Base-by-base conservation (phyloP, 2,113 vertebrate species). In the Pachypanchax playfairii region DNA sequence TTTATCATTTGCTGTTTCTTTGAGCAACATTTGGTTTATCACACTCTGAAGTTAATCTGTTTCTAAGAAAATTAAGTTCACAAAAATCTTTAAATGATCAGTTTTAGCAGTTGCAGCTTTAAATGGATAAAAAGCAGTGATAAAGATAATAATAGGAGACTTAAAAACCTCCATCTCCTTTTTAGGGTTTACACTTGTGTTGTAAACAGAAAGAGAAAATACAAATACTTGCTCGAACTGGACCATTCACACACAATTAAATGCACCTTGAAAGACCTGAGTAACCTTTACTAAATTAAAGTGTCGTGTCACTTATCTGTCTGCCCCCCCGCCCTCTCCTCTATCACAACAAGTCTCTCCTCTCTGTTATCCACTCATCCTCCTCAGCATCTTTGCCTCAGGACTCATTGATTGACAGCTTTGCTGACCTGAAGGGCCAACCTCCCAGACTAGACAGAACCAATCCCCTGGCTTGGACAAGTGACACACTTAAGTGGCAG, bases 321-420 rank as follows among this genome's bases (percentile, higher is more conserved):
- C 48, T 18, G 17, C 14, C 43, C 18, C 14, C 57, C 20, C 36
- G 7, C 6, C 18, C 26, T 13, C 22, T 44, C 43, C 22, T 44
- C 43, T 55, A 65, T 64, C 68, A 53, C 57, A 29, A 38, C 64
- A 14, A 10, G 25, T 49, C 62, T 80, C 65, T 36, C 52, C 62
- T 46, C 77, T 76, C 53, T 68, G 35, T 80, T 79, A 83, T 82
- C 80, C 65, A 75, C 75, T 73, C 66, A 62, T 77, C 70, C 58
- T 65, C 73, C 72, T 84, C 77, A 76, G 86, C 61, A 49, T 76
- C 64, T 49, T 55, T 28, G 65, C 70, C 67, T 64, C 42, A 2
- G 48, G 65, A n/a, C 39, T 12, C 6, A 17, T 2, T 84, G 83
- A 88, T 41, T 79, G 79, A 83, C 83, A 84, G 60, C 48, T 18